phyloP scores from a whole-genome alignment of 2,113 vertebrate genomes.

The Zosterops hypoxanthus region DNA sequence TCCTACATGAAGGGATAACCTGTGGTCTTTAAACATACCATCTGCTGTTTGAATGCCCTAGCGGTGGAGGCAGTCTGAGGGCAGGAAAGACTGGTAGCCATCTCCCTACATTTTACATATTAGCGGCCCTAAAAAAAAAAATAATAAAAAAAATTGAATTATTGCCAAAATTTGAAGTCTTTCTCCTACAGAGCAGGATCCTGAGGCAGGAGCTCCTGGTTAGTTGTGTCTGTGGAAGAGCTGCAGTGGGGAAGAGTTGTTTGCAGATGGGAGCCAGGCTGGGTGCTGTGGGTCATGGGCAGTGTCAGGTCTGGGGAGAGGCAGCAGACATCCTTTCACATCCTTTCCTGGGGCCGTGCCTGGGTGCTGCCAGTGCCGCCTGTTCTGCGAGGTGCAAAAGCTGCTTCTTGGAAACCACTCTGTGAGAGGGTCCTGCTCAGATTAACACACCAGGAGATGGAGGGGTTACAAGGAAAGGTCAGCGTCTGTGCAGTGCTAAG shows the following conservation, averaged over 20 bases:
- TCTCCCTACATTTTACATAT: background rate
- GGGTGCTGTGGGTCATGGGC: background rate
- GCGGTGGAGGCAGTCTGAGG: background rate
- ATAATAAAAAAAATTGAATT: background rate
- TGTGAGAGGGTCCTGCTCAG: background rate
- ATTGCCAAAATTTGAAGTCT: background rate
- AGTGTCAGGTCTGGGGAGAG: background rate
- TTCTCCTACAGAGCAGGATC: background rate
- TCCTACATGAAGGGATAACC: background rate
- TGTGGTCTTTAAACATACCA: constrained; percentile 4
- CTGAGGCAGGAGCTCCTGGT: background rate
- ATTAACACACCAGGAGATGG: background rate
- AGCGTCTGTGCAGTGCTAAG: background rate
- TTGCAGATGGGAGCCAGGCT: background rate
- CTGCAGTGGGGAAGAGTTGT: background rate
- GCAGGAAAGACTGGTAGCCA: background rate
- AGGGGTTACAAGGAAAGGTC: background rate
- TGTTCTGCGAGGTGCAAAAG: background rate
- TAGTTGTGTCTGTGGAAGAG: background rate
- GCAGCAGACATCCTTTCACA: background rate
- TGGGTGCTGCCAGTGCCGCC: rapidly evolving
- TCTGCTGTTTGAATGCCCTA: background rate
- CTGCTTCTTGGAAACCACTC: background rate
- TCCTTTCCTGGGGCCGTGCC: rapidly evolving
- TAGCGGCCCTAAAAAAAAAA: background rate